phyloP scores from a whole-genome alignment of 2,113 vertebrate species.

The Scophthalmus maximus region DNA sequence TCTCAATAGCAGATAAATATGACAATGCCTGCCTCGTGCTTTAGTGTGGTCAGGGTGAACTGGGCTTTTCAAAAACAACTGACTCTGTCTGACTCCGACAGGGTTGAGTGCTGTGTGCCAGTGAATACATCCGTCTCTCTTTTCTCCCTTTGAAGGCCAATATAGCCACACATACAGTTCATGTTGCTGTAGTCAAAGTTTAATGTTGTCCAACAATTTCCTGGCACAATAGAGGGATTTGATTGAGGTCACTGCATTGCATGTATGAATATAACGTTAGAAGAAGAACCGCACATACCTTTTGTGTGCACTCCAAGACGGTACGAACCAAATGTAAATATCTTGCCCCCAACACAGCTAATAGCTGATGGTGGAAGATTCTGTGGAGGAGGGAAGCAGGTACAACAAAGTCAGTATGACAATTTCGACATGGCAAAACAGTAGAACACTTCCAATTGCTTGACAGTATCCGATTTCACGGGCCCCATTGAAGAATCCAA shows the following conservation, averaged over 20 bases:
- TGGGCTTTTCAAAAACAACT: slow-evolving; percentile 43
- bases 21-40: slow-evolving; percentile 43
- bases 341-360: slow-evolving; percentile 90
- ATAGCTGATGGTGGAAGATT: slow-evolving; percentile 89
- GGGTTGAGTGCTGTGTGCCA: background rate
- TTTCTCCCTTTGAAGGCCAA: background rate
- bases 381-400: slow-evolving; percentile 71
- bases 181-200: background rate
- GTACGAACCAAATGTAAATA: slow-evolving; percentile 98
- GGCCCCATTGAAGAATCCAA: background rate
- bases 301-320: slow-evolving; percentile 98
- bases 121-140: background rate
- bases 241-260: background rate
- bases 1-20: slow-evolving; percentile 24
- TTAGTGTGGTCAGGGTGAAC: slow-evolving; percentile 20
- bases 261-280: background rate
- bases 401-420: background rate
- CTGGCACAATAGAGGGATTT: background rate
- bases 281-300: slow-evolving; percentile 82
- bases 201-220: background rate
- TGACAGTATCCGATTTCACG: background rate
- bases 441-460: too few species aligned
- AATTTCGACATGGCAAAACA: too few species aligned
- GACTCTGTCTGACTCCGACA: background rate
- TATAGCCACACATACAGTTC: background rate